Conservation (phyloP, 2,888 invertebrate species). For the Synergus umbraculus region DNA sequence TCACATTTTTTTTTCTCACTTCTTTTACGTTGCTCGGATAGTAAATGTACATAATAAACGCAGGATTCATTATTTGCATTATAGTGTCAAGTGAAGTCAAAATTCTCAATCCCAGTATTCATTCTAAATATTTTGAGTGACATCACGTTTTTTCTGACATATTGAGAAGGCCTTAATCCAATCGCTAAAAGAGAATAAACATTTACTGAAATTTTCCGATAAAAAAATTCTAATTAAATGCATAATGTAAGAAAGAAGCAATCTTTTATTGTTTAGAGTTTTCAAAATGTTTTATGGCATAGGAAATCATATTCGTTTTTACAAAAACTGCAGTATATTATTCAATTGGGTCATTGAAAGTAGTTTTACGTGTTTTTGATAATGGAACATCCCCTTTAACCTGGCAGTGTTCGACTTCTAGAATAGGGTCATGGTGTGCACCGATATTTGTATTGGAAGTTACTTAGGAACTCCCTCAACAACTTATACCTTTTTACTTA, state of each 20-base stretch:
- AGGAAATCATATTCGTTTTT: background rate
- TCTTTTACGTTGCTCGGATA: background rate
- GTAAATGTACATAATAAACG: background rate
- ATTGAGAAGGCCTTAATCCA: background rate
- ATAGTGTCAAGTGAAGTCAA: background rate
- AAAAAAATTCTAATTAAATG: background rate
- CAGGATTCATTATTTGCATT: background rate
- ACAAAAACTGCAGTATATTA: background rate
- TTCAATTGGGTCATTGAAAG: background rate
- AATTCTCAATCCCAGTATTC: background rate
- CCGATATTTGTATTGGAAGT: background rate
- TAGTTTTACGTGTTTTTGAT: conserved; percentile 8
- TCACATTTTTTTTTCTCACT: background rate
- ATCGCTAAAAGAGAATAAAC: background rate
- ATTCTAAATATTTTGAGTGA: background rate
- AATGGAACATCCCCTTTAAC: conserved; percentile 36
- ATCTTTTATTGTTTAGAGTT: too few relatives aligned
- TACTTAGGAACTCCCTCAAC: background rate
- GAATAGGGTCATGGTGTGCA: conserved; percentile 27
- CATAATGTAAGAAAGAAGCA: background rate
- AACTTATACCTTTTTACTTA: background rate
- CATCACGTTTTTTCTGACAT: background rate
- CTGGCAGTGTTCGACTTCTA: background rate
- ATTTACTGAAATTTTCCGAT: background rate
- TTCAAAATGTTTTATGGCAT: background rate